Evolutionary conservation across 2,888 invertebrate genomes (phyloP).

Genomic region (Theretra japonica): DNA sequence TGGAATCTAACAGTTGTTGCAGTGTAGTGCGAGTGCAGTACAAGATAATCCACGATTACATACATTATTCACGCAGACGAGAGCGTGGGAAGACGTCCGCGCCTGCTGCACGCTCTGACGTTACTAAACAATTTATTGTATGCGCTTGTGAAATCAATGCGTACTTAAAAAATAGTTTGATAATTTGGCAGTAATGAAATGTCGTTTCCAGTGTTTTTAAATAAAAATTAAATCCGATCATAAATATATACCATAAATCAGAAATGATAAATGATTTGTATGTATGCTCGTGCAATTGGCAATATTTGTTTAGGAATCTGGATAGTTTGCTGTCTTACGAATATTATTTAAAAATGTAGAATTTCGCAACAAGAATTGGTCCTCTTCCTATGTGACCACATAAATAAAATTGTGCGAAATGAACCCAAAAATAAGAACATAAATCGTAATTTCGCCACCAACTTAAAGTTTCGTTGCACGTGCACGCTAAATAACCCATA

Average conservation of each 20-base stretch:
- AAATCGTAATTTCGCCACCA: slow-evolving; percentile 17
- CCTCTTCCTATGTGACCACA: neutral
- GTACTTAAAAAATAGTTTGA: neutral
- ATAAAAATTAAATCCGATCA: no score
- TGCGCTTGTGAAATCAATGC: neutral
- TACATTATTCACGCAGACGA: slow-evolving; percentile 22
- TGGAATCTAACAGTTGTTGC: slow-evolving; percentile 9
- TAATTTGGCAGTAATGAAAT: neutral
- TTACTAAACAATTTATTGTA: slow-evolving; percentile 9
- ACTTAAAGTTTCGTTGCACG: slow-evolving; percentile 50
- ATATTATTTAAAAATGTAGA: no score
- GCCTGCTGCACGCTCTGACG: neutral
- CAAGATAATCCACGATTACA: slow-evolving; percentile 24
- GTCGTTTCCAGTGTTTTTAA: neutral
- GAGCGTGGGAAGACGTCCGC: slow-evolving; percentile 22
- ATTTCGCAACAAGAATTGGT: neutral
- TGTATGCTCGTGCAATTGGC: no score
- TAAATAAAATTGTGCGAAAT: slow-evolving; percentile 17
- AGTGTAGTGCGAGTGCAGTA: slow-evolving; percentile 15
- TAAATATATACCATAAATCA: no score
- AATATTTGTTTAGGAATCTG: no score
- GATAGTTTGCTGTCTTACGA: no score
- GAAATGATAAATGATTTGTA: no score
- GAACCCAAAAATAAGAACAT: slow-evolving; percentile 6
- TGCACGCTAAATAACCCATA: slow-evolving; percentile 70